phyloP scores from a whole-genome alignment of 2,888 invertebrate genomes.

The Scaptodrosophila latifasciaeformis region DNA sequence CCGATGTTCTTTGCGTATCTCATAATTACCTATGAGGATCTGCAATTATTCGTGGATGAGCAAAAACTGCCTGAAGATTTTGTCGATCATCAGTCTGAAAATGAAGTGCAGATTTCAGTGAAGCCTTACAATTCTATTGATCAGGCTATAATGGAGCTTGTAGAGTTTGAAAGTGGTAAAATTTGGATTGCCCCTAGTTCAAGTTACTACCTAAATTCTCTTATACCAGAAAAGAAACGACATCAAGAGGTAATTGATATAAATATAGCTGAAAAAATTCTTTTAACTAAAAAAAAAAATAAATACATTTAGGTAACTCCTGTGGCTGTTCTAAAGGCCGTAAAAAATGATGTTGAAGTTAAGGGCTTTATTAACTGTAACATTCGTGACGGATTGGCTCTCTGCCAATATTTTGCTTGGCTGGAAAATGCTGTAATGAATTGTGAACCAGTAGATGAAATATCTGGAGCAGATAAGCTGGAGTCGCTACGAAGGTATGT shows the following conservation, averaged over 20 bases:
- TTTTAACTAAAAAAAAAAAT: too few species aligned
- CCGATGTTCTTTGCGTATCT: conserved; percentile 91
- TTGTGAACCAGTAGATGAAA: conserved; percentile 82
- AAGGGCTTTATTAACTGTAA: conserved; percentile 88
- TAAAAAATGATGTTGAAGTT: conserved; percentile 90
- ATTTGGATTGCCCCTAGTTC: conserved; percentile 79
- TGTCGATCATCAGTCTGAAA: conserved; percentile 77
- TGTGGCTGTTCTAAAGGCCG: conserved; percentile 86
- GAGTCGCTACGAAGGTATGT: conserved; percentile 81
- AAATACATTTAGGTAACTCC: conserved; percentile 81
- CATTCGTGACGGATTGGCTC: conserved; percentile 89
- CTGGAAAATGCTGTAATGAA: conserved; percentile 83
- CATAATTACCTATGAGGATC: conserved; percentile 78
- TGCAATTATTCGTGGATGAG: conserved; percentile 81
- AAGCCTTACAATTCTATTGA: conserved; percentile 78
- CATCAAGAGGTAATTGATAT: conserved; percentile 67
- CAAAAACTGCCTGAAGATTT: conserved; percentile 77
- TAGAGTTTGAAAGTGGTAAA: conserved; percentile 75
- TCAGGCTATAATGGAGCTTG: too few species aligned
- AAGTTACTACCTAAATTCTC: conserved; percentile 76
- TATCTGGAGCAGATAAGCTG: conserved; percentile 84
- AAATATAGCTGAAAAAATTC: too few species aligned
- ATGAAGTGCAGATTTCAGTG: conserved; percentile 76
- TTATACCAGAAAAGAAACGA: conserved; percentile 61
- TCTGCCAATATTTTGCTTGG: conserved; percentile 92